These are phyloP conservation scores for Lepidocyrtinus sp. DNA, from an alignment of 2,888 invertebrate species.

Conservation along the genomic window DNA sequence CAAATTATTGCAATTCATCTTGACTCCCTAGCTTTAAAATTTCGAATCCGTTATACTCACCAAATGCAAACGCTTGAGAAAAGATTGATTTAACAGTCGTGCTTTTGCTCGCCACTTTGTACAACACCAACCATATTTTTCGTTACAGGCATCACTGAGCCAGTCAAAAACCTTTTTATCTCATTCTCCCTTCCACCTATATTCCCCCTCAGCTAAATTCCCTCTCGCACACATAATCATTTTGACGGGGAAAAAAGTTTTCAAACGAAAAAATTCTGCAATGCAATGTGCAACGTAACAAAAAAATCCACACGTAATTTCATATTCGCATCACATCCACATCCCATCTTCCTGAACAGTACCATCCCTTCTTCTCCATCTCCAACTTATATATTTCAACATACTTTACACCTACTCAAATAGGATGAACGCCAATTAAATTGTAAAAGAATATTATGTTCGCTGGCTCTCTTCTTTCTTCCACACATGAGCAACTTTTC, in stretches of 20 bases:
- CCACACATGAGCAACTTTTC: neutral
- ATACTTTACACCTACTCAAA: conserved; percentile 51
- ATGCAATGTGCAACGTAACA: conserved; percentile 20
- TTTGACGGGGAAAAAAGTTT: too few relatives aligned
- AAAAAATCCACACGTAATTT: conserved; percentile 28
- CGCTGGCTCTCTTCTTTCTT: conserved; percentile 19
- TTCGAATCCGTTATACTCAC: conserved; percentile 16
- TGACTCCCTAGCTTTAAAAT: too few relatives aligned
- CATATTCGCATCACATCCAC: conserved; percentile 23
- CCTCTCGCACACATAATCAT: conserved; percentile 1
- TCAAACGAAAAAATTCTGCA: conserved; percentile 29
- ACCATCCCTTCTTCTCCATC: conserved; percentile 4
- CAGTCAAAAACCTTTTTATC: conserved; percentile 51
- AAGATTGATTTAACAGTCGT: conserved; percentile 14
- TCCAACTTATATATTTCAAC: conserved; percentile 24
- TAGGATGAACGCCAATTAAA: conserved; percentile 53
- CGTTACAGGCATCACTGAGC: conserved; percentile 42
- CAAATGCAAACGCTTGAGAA: conserved; percentile 6
- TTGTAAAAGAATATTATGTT: conserved; percentile 34
- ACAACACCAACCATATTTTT: conserved; percentile 20
- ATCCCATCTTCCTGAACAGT: conserved; percentile 6
- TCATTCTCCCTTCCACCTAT: conserved; percentile 39
- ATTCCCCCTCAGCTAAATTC: conserved; percentile 15
- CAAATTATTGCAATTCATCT: too few relatives aligned
- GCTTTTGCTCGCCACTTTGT: neutral